Base-by-base conservation (phyloP, 2,888 invertebrate genomes). In the Orthosia gracilis region DNA sequence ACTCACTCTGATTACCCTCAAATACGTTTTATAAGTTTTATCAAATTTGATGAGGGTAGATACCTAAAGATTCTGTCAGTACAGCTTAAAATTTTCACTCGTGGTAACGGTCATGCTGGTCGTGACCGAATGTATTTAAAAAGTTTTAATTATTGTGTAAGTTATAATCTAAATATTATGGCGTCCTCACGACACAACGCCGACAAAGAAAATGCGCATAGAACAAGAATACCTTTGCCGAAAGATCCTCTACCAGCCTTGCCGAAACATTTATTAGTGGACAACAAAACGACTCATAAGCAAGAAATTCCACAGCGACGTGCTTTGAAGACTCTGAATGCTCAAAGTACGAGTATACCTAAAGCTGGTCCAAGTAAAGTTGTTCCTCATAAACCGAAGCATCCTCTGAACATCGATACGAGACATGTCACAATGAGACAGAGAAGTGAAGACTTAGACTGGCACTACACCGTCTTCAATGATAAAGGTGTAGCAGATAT, bases 161-260 rank as follows among this genome's bases (percentile, higher is more conserved):
- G 26, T 55, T 80, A 61, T 54, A 55, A 31, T 67, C 55, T 47
- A 5, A 72, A 50, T 72, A 73, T 47, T 21, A 82, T 82, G 81
- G 84, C 81, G 40, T 52, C 81, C 12, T 55, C 72, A n/a, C 77
- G 78, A 69, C 92, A 92, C 92, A 91, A 91, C 62, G 71, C 77
- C 0, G 80, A 92, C 57, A 94, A 94, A 83, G 95, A 95, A 85
- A 95, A 95, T 80, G 63, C 86, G 3, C 77, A 80, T 3, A 85
- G 77, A 76, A 91, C 94, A 4, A 93, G 86, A 89, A 95, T 95
- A 78, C 95, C 95, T 3, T 57, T 95, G 45, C 95, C 94, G 0
- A 59, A 89, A 26, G 78, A 92, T 21, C 93, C 93, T 1, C 82
- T 95, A 64, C 94, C 95, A 26, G 89, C 91, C 0, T 69, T 95